Evolutionary conservation across 1,140 invertebrate genomes (phyloP).

Genomic region (Augochlora pura): DNA sequence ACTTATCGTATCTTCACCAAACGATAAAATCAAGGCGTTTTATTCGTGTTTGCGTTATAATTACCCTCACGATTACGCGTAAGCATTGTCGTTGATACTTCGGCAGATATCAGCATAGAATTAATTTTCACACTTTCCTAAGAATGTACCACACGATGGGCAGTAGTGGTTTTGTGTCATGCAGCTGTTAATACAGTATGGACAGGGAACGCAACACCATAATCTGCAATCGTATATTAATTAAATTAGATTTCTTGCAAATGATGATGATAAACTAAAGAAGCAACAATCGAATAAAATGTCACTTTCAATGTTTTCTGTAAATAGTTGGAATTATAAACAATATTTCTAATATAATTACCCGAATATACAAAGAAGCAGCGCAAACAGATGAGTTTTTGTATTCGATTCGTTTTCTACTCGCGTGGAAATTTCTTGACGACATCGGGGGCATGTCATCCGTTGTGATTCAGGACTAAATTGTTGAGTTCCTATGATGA

Average conservation of each 20-base stretch:
- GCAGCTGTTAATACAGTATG: constrained; percentile 85
- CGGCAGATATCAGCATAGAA: not conserved
- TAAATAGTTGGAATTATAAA: too few species aligned
- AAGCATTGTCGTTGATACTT: not conserved
- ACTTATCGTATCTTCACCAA: not conserved
- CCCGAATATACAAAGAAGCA: constrained; percentile 82
- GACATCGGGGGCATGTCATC: constrained; percentile 81
- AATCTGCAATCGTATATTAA: constrained; percentile 76
- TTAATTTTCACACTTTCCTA: constrained; percentile 80
- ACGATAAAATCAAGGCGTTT: not conserved
- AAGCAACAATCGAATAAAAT: too few species aligned
- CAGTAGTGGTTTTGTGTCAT: constrained; percentile 85
- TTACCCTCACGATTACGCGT: not conserved
- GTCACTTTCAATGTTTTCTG: not conserved
- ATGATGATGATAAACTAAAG: too few species aligned
- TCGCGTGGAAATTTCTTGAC: constrained; percentile 76
- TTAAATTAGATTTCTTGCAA: not conserved
- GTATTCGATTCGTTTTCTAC: constrained; percentile 80
- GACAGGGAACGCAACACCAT: constrained; percentile 83
- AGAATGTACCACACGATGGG: constrained; percentile 83
- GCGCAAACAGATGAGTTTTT: constrained; percentile 83
- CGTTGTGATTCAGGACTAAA: constrained; percentile 78
- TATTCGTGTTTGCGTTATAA: not conserved
- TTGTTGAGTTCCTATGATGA: constrained; percentile 43
- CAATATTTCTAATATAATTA: constrained; percentile 57